Base-by-base conservation (phyloP, 2,888 invertebrate genomes). In the Cryptophagus acutangulus region DNA sequence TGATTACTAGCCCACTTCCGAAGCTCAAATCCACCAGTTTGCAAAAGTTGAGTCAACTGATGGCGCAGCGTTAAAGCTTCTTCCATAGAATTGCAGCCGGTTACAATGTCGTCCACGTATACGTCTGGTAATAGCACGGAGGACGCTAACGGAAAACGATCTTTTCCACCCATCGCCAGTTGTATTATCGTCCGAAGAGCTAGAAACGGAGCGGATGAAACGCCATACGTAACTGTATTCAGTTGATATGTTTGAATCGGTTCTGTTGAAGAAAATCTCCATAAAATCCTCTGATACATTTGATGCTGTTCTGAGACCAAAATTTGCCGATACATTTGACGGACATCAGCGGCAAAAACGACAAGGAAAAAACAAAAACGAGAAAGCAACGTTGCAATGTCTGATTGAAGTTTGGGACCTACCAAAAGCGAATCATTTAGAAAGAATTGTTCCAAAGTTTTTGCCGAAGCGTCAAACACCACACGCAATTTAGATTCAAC, bases 1-100 rank as follows among this genome's bases (percentile, higher is more conserved):
- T 49, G 13, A 15, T 41, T 43, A 36, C 44, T 44, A 4, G 37
- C 36, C 41, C 44, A 41, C 25, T 44, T 41, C 17, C 33, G n/a
- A n/a, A 41, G 24, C 15, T 41, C 41, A 37, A 44, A 44, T 13
- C 28, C n/a, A 4, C 35, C 28, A 6, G 15, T n/a, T 10, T 16
- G n/a, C 9, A 41, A 14, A 1, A 35, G 10, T 10, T 17, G 10
- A n/a, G 41, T 36, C 2, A 43, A 16, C 16, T 43, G 28, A 13
- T 36, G 24, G 14, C 28, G 41, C 8, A 41, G 17, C 4, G 16
- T 44, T 2, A 41, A 15, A 10, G 38, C 34, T 5, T 4, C 12
- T 3, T 28, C 29, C 12, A 40, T 8, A 4, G 17, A 14, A 9
- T 9, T n/a, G 8, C 17, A 5, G 14, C 38, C 24, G 31, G 29